Conservation (phyloP, 64 coral and sea anemone species). For the Montipora efflorescens region DNA sequence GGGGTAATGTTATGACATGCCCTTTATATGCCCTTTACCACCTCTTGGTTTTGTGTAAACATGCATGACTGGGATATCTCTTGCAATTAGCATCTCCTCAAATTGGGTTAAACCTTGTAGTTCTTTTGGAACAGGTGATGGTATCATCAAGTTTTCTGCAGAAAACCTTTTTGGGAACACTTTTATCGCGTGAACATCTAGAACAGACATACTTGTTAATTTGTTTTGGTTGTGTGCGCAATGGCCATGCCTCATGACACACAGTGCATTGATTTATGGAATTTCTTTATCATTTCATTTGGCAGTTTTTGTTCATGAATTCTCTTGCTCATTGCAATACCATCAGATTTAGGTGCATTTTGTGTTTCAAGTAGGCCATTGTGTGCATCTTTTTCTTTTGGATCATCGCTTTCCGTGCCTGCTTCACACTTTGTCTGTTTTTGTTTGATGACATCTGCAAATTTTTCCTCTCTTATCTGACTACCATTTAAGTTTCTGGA, state of each 20-base stretch:
- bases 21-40: slow-evolving; percentile 41
- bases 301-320: slow-evolving; percentile 44
- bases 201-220: slow-evolving; percentile 44
- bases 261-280: slow-evolving; percentile 42
- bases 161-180: slow-evolving; percentile 49
- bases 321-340: slow-evolving; percentile 2
- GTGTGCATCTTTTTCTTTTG: no score
- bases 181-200: slow-evolving; percentile 52
- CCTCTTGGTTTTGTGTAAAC: slow-evolving; percentile 55
- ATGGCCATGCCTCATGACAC: slow-evolving; percentile 63
- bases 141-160: slow-evolving; percentile 37
- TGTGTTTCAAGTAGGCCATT: no score
- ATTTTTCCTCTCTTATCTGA: no score
- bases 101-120: slow-evolving; percentile 54
- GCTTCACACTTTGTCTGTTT: no score
- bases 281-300: slow-evolving; percentile 54
- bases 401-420: no score
- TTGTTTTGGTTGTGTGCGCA: slow-evolving; percentile 18
- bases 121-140: slow-evolving; percentile 44
- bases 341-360: neutral
- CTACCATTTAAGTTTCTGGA: no score
- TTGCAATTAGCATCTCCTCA: slow-evolving; percentile 64
- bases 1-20: slow-evolving; percentile 30
- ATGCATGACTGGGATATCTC: slow-evolving; percentile 51
- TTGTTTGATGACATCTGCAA: no score